A percentile compares a stretch with the other conserved stretches of the same genome.
These are phyloP conservation scores for Alcedo quadribrachys DNA, from an alignment of 2,797 vertebrate species.

Conservation along the genomic window DNA sequence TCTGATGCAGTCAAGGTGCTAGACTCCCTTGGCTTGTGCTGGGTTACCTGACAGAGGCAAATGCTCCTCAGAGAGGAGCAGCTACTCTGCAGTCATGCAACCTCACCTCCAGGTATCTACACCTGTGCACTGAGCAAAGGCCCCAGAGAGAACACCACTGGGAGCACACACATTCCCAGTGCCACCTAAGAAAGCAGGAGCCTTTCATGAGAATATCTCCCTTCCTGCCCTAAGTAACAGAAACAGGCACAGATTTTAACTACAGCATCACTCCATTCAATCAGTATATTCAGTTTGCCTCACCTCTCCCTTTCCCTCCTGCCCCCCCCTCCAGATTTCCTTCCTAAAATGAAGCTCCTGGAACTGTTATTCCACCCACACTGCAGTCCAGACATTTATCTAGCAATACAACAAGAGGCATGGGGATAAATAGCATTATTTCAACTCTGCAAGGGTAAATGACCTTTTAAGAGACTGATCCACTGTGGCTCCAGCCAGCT, in stretches of 20 bases:
- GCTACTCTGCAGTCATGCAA: accelerated
- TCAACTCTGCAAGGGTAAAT: background rate
- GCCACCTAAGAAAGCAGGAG: background rate
- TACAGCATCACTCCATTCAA: background rate
- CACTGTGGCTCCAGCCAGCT: background rate
- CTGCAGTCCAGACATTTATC: background rate
- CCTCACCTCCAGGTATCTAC: background rate
- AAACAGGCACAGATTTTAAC: background rate
- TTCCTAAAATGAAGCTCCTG: background rate
- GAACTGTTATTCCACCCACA: background rate
- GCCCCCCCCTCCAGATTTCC: background rate
- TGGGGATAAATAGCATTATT: background rate
- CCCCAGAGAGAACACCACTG: background rate
- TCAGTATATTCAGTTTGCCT: background rate
- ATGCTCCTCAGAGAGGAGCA: background rate
- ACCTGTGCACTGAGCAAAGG: background rate
- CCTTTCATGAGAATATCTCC: background rate
- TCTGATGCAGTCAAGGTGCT: background rate
- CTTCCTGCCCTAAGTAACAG: background rate
- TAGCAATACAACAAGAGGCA: background rate
- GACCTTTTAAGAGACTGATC: background rate
- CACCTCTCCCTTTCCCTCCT: background rate
- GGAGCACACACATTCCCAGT: background rate
- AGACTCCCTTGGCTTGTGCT: background rate
- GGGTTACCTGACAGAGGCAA: background rate